Percentiles rank a stretch among this genome's conserved stretches.
Evolutionary conservation across 2,888 invertebrate genomes (phyloP).

Genomic region (Chrysolina haemoptera): DNA sequence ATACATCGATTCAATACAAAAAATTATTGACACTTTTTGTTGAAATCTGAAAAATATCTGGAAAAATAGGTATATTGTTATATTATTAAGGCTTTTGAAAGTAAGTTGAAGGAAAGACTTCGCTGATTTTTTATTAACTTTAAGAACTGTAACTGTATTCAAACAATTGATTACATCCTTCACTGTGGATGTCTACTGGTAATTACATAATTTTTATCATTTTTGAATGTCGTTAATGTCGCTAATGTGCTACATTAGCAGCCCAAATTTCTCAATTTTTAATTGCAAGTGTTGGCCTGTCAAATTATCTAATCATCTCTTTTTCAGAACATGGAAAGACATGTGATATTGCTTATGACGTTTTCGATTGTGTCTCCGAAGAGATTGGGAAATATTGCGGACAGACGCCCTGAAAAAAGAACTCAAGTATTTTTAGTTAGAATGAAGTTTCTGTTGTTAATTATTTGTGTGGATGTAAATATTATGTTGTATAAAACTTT

Average conservation of each 20-base stretch:
- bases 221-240: not conserved
- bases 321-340: conserved; percentile 79
- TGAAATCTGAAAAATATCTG: no score
- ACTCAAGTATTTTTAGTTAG: not conserved
- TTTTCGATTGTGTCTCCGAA: conserved; percentile 86
- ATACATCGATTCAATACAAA: no score
- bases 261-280: conserved; percentile 43
- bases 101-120: no score
- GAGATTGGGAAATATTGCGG: conserved; percentile 83
- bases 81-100: no score
- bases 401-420: conserved; percentile 63
- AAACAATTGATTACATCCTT: not conserved
- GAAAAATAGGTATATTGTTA: no score
- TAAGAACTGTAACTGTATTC: no score
- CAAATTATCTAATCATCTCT: conserved; percentile 36
- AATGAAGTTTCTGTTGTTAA: conserved; percentile 2
- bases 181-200: not conserved
- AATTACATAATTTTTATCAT: conserved; percentile 5
- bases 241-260: conserved; percentile 2
- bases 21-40: no score
- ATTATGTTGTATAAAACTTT: not conserved
- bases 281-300: conserved; percentile 14
- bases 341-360: conserved; percentile 84
- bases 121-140: no score
- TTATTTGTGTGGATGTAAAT: not conserved